Percentiles rank a stretch among this genome's conserved stretches.
phyloP scores from a whole-genome alignment of 64 coral and sea anemone species.

The Orbicella faveolata region DNA sequence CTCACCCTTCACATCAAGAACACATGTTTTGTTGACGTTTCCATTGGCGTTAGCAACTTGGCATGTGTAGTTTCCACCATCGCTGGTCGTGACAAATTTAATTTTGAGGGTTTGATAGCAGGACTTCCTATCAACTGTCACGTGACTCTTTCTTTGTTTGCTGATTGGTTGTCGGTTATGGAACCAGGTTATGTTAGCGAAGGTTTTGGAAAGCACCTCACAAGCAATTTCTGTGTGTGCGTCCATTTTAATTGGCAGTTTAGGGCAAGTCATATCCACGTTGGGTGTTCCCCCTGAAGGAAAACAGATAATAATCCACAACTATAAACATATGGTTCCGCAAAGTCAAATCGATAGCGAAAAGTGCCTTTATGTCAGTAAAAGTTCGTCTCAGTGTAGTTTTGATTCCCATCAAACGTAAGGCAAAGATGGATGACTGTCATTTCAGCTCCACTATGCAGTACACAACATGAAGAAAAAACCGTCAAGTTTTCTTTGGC shows the following conservation, averaged over 20 bases:
- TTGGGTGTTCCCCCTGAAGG: neutral
- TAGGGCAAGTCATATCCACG: neutral
- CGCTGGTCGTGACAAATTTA: neutral
- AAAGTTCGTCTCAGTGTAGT: too few species aligned
- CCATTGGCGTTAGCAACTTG: neutral
- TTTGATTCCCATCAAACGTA: too few species aligned
- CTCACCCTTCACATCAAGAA: constrained; percentile 11
- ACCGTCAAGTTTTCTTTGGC: too few species aligned
- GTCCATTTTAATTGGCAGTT: neutral
- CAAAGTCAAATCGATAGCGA: too few species aligned
- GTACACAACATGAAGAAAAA: too few species aligned
- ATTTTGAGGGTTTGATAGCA: constrained; percentile 29
- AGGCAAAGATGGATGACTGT: too few species aligned
- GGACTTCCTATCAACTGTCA: neutral
- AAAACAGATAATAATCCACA: neutral
- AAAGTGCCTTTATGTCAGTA: too few species aligned
- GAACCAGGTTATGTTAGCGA: neutral
- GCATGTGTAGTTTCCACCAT: constrained; percentile 15
- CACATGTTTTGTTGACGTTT: neutral
- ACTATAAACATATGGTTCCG: too few species aligned
- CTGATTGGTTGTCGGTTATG: constrained; percentile 2
- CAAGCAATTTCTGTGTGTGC: neutral
- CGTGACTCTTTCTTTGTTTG: neutral
- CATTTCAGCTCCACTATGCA: too few species aligned
- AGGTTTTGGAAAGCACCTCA: neutral